phyloP scores from a whole-genome alignment of 2,797 vertebrate species.

The Siniperca obscura region DNA sequence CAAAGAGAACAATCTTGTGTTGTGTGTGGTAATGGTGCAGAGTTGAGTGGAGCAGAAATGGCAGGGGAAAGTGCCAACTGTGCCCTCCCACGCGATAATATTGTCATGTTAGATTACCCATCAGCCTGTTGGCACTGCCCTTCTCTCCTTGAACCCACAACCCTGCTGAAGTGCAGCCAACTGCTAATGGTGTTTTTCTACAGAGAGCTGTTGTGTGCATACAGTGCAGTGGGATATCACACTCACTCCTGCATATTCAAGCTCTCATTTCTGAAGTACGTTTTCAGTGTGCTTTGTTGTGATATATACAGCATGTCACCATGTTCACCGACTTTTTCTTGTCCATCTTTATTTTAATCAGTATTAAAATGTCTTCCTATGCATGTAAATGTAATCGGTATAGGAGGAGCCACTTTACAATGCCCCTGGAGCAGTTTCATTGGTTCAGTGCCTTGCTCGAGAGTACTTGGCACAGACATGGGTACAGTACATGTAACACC shows the following conservation, averaged over 20 bases:
- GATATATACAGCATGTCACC: background rate
- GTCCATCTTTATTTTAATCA: conserved; percentile 3
- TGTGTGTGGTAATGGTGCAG: conserved; percentile 67
- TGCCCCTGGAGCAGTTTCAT: background rate
- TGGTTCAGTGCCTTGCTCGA: conserved; percentile 26
- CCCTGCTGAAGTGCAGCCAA: conserved; percentile 80
- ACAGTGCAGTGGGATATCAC: conserved; percentile 37
- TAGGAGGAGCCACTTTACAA: conserved; percentile 6
- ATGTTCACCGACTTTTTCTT: background rate
- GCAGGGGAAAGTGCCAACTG: conserved; percentile 75
- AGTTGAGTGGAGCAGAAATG: conserved; percentile 68
- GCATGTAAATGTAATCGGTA: background rate
- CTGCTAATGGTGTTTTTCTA: conserved; percentile 76
- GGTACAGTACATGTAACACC: background rate
- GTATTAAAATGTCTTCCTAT: background rate
- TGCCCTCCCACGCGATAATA: conserved; percentile 80
- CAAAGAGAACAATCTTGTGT: conserved; percentile 67
- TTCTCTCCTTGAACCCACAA: conserved; percentile 77
- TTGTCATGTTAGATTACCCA: conserved; percentile 87
- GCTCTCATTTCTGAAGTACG: conserved; percentile 38
- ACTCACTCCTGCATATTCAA: conserved; percentile 51
- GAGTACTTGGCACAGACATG: background rate
- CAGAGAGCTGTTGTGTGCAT: conserved; percentile 59
- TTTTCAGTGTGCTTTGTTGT: conserved; percentile 33
- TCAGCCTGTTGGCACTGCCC: conserved; percentile 81